phyloP scores from a whole-genome alignment of 2,888 invertebrate species.

The Gandaritis pyraliata region DNA sequence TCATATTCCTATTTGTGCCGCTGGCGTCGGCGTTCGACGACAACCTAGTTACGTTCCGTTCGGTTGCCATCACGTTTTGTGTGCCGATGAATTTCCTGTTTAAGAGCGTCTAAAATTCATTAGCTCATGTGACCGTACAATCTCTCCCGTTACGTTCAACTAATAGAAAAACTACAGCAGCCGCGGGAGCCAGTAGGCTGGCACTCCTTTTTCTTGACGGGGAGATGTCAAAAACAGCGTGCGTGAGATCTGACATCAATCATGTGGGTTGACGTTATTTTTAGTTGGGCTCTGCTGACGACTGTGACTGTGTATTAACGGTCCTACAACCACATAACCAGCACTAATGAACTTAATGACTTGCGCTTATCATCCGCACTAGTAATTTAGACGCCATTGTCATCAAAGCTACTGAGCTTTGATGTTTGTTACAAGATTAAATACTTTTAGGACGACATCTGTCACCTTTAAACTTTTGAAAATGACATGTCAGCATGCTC shows the following conservation, averaged over 20 bases:
- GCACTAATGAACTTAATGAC: slow-evolving; percentile 42
- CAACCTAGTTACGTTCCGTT: slow-evolving; percentile 48
- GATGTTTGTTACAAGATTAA: slow-evolving; percentile 2
- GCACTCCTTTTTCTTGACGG: slow-evolving; percentile 73
- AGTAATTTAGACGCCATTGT: slow-evolving; percentile 6
- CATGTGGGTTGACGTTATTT: slow-evolving; percentile 74
- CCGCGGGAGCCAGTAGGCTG: slow-evolving; percentile 61
- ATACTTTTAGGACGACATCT: not conserved
- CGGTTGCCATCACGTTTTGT: slow-evolving; percentile 45
- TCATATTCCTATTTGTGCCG: slow-evolving; percentile 50
- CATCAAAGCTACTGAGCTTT: not conserved
- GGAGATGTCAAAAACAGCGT: slow-evolving; percentile 74
- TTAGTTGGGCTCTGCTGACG: slow-evolving; percentile 59
- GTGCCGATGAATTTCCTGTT: slow-evolving; percentile 65
- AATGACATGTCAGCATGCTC: slow-evolving; percentile 24
- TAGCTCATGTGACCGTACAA: slow-evolving; percentile 61
- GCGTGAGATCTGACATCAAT: slow-evolving; percentile 76
- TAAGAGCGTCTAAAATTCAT: slow-evolving; percentile 60
- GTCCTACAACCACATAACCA: slow-evolving; percentile 42
- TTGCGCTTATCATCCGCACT: slow-evolving; percentile 24
- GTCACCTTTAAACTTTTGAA: slow-evolving; percentile 23
- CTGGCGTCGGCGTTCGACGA: slow-evolving; percentile 43
- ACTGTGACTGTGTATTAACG: slow-evolving; percentile 54
- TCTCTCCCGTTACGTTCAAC: slow-evolving; percentile 61
- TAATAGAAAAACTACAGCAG: slow-evolving; percentile 60